A percentile compares a stretch with the other conserved stretches of the same genome.
phyloP scores from a whole-genome alignment of 2,113 vertebrate species.

The Geococcyx californianus region DNA sequence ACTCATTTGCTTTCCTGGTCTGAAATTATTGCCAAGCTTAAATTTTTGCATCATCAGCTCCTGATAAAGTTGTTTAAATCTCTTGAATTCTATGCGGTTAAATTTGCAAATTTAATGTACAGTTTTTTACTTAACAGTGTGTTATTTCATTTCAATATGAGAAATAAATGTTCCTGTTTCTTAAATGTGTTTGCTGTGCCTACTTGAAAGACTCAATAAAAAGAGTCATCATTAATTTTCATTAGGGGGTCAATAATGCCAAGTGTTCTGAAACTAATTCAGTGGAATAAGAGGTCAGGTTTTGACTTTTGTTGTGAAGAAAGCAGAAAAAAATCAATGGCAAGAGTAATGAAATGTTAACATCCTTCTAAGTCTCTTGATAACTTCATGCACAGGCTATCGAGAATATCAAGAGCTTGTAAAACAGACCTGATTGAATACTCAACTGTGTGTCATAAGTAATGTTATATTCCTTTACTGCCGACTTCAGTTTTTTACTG shows the following conservation, averaged over 20 bases:
- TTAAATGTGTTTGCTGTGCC: not conserved
- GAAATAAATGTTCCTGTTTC: not conserved
- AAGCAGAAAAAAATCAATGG: slow-evolving; percentile 64
- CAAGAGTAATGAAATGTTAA: slow-evolving; percentile 66
- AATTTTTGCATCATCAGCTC: not conserved
- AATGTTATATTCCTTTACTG: not conserved
- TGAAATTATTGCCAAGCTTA: not conserved
- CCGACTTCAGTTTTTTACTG: slow-evolving; percentile 4
- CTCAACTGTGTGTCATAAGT: not conserved
- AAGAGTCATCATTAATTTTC: slow-evolving; percentile 64
- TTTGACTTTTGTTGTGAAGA: slow-evolving; percentile 67
- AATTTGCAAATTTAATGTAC: not conserved
- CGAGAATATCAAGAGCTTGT: slow-evolving; percentile 40
- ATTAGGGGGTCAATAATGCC: slow-evolving; percentile 60
- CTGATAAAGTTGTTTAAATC: not conserved
- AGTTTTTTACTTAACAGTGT: not conserved
- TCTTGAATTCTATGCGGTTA: not conserved
- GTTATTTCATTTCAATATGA: not conserved
- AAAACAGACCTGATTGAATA: slow-evolving; percentile 40
- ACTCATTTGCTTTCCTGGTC: not conserved
- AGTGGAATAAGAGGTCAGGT: slow-evolving; percentile 42
- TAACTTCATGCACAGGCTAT: slow-evolving; percentile 29
- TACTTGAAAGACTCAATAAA: slow-evolving; percentile 30
- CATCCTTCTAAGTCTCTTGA: slow-evolving; percentile 46
- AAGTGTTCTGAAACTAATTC: slow-evolving; percentile 66